Conservation (phyloP, 2,888 invertebrate genomes). For the Caenorhabditis sp. region DNA sequence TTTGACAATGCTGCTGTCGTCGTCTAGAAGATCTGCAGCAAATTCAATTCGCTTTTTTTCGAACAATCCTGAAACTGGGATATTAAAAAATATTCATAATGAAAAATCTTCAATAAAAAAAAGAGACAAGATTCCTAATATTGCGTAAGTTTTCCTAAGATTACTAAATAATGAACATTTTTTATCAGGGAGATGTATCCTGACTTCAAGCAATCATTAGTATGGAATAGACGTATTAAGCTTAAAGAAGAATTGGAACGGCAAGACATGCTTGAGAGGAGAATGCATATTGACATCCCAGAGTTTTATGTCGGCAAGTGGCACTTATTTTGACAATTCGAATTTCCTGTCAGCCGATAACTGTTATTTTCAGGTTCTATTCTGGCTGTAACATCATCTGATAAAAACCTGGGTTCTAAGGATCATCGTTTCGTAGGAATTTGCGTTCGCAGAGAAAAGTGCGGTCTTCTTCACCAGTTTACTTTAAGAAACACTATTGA, state of each 20-base stretch:
- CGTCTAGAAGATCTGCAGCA: too few species aligned
- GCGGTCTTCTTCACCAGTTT: slow-evolving; percentile 91
- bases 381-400: slow-evolving; percentile 81
- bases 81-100: too few species aligned
- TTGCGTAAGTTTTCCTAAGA: background rate
- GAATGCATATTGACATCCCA: slow-evolving; percentile 91
- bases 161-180: slow-evolving; percentile 2
- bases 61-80: too few species aligned
- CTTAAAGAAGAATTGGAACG: slow-evolving; percentile 91
- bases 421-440: slow-evolving; percentile 93
- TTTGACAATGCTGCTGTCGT: too few species aligned
- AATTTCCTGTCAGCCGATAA: too few species aligned
- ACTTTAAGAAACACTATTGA: slow-evolving; percentile 95
- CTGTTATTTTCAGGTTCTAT: slow-evolving; percentile 79
- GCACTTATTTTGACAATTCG: background rate
- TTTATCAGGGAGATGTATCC: slow-evolving; percentile 78
- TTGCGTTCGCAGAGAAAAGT: slow-evolving; percentile 91
- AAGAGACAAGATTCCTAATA: background rate
- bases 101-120: too few species aligned
- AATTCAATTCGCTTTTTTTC: too few species aligned
- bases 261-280: slow-evolving; percentile 92
- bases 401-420: slow-evolving; percentile 75
- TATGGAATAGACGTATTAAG: slow-evolving; percentile 78
- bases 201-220: slow-evolving; percentile 80
- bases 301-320: slow-evolving; percentile 95